Base-by-base conservation (phyloP, 2,888 invertebrate genomes). In the Cyclophora albipunctata region DNA sequence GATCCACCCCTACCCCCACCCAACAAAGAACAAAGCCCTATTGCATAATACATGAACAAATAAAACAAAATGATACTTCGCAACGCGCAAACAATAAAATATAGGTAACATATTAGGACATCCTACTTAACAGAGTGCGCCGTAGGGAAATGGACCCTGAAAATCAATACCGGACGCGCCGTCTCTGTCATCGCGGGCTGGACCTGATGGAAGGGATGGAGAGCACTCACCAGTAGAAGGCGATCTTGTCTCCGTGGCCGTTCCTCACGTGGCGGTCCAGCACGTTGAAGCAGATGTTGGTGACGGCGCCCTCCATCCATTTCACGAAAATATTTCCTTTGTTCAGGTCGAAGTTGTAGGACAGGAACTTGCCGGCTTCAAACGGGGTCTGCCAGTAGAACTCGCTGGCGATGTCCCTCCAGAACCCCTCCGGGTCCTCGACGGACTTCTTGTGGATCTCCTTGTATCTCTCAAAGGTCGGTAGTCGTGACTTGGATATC, bases 261-360 rank as follows among this genome's bases (percentile, higher is more conserved):
- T 93, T 94, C 69, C 95, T 92, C 49, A 99, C 93, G 81, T 97
- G 96, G 58, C 96, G 92, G 84, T 99, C 99, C 64, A 99, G 88
- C 48, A 96, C 90, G 88, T 99, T 99, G 85, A 97, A 99, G 76
- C 96, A 96, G 58, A 99, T 93, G 81, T 99, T 99, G 42, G 98
- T 99, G 41, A 94, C 93, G 3, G 96, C 96, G 5, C 97, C 98
- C 69, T 96, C 95, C 93, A 99, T 93, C 96, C 98, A 99, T 81
- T 96, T 96, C 45, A 97, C 94, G 66, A 91, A 95, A 64, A 99
- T 93, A 6, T 95, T 94, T 47, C 99, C 99, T 78, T 96, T 94
- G 59, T 91, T 91, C 46, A 94, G 81, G 80, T 99, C 94, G 76
- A 99, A 98, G 84, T 99, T 99, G 82, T 95, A 98, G 7, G 94